Evolutionary conservation across 2,113 vertebrate genomes (phyloP).

Genomic region (Loxodonta africana): DNA sequence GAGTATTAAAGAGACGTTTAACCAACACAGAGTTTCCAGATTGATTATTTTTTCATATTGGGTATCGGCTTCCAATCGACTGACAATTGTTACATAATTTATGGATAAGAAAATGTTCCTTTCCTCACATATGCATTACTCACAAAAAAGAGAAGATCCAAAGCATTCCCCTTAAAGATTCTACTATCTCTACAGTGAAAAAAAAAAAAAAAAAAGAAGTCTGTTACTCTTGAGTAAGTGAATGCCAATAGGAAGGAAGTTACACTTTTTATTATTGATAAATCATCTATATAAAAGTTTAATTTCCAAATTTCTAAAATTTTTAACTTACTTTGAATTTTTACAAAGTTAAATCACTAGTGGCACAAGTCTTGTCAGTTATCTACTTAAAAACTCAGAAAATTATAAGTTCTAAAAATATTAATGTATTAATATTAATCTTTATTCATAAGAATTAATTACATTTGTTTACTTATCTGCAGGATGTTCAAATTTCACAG

Average conservation of each 20-base stretch:
- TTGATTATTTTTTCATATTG: background rate
- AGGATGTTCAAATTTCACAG: constrained; percentile 3
- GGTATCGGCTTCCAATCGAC: background rate
- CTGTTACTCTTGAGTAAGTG: background rate
- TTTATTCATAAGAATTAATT: background rate
- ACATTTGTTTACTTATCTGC: background rate
- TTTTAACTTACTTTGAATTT: background rate
- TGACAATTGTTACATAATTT: background rate
- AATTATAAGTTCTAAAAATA: background rate
- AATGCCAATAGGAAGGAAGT: background rate
- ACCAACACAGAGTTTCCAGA: background rate
- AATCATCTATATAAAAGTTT: background rate
- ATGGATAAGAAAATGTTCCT: background rate
- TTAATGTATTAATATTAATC: background rate
- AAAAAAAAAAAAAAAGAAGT: too few relatives aligned
- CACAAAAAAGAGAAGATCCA: background rate
- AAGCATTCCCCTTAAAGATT: background rate
- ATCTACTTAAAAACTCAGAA: background rate
- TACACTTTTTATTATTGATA: background rate
- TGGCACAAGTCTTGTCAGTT: background rate
- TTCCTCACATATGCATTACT: background rate
- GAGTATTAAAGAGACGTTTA: background rate
- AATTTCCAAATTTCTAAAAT: background rate
- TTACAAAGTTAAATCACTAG: background rate
- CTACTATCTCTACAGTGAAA: background rate